phyloP scores from a whole-genome alignment of 2,113 vertebrate genomes.

The cat (Felis catus) region DNA sequence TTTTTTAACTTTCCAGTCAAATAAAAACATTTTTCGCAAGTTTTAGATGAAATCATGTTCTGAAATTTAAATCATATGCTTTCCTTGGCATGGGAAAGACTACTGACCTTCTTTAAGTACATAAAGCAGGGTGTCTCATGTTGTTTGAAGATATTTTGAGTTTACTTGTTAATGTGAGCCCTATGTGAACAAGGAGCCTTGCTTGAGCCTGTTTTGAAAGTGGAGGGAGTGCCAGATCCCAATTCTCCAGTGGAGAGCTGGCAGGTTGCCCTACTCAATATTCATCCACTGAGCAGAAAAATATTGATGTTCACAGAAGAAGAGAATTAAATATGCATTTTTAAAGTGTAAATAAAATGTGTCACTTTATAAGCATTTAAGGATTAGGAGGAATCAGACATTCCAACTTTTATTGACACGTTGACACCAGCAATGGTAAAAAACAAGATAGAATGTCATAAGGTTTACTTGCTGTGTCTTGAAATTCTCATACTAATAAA shows the following conservation, averaged over 20 bases:
- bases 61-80: conserved; percentile 56
- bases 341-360: conserved; percentile 52
- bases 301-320: conserved; percentile 35
- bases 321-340: conserved; percentile 47
- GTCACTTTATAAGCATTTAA: conserved; percentile 40
- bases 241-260: conserved; percentile 30
- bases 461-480: background rate
- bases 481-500: conserved; percentile 24
- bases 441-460: background rate
- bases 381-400: background rate
- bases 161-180: conserved; percentile 35
- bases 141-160: conserved; percentile 58
- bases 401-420: conserved; percentile 60
- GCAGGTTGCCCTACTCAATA: conserved; percentile 49
- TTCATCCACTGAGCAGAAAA: conserved; percentile 55
- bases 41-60: conserved; percentile 55
- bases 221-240: background rate
- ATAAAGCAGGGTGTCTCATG: background rate
- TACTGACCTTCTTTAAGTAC: conserved; percentile 47
- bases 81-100: background rate
- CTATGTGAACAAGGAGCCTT: conserved; percentile 39
- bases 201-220: conserved; percentile 45
- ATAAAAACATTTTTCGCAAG: conserved; percentile 44
- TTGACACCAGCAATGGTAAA: conserved; percentile 13
- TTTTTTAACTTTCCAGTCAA: background rate